Conservation (phyloP, 2,797 vertebrate genomes). For the Hafferia zeledoni region DNA sequence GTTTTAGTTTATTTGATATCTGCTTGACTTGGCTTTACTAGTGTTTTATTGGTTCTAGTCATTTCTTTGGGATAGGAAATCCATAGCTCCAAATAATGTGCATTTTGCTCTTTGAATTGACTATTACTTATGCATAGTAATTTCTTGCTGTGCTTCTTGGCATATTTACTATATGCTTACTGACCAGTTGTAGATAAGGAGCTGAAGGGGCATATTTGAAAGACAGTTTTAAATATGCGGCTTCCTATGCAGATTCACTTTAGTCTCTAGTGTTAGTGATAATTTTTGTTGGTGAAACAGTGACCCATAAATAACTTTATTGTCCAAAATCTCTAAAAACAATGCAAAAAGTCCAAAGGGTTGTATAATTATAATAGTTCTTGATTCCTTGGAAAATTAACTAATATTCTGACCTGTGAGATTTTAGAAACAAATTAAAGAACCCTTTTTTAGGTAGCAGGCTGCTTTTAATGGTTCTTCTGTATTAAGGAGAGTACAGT, state of each 20-base stretch:
- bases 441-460: slow-evolving; percentile 69
- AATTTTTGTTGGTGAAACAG: slow-evolving; percentile 46
- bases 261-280: background rate
- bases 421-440: slow-evolving; percentile 77
- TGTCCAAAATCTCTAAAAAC: background rate
- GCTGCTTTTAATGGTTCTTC: slow-evolving; percentile 73
- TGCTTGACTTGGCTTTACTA: background rate
- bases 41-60: background rate
- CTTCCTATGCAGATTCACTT: slow-evolving; percentile 16
- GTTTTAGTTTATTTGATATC: background rate
- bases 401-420: slow-evolving; percentile 48
- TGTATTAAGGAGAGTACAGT: slow-evolving; percentile 72
- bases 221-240: background rate
- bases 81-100: slow-evolving; percentile 3
- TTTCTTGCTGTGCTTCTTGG: slow-evolving; percentile 52
- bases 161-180: slow-evolving; percentile 18
- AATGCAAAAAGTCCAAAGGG: background rate
- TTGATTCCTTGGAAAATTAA: slow-evolving; percentile 55
- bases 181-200: slow-evolving; percentile 13
- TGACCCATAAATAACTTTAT: slow-evolving; percentile 22
- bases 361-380: slow-evolving; percentile 6
- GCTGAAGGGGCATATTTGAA: background rate
- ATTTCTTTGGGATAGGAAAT: slow-evolving; percentile 13
- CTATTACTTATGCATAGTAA: slow-evolving; percentile 37
- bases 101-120: slow-evolving; percentile 45